Evolutionary conservation across 2,888 invertebrate species (phyloP).

Genomic region (Psococerastis gibbosa): DNA sequence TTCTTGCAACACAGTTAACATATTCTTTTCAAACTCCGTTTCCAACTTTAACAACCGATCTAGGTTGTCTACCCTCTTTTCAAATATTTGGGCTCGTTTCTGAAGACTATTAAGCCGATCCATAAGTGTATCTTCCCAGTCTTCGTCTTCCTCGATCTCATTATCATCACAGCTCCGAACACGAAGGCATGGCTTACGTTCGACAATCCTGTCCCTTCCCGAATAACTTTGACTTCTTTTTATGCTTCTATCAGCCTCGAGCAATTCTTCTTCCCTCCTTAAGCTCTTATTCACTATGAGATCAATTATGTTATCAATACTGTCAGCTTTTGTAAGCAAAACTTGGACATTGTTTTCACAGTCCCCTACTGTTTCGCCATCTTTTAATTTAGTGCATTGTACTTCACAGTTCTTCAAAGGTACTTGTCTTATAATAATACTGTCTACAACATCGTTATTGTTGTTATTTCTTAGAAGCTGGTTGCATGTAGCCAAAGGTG

Average conservation of each 20-base stretch:
- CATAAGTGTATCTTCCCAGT: background rate
- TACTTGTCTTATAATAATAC: background rate
- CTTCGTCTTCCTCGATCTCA: background rate
- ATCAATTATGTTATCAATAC: slow-evolving; percentile 8
- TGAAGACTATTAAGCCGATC: slow-evolving; percentile 1
- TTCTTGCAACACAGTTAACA: slow-evolving; percentile 1
- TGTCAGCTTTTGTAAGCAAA: slow-evolving; percentile 1
- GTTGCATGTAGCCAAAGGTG: background rate
- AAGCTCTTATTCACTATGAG: slow-evolving; percentile 5
- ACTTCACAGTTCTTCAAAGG: slow-evolving; percentile 1
- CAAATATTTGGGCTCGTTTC: background rate
- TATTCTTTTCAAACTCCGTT: slow-evolving; percentile 5
- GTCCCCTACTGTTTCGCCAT: background rate
- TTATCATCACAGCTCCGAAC: slow-evolving; percentile 4
- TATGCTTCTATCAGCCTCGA: background rate
- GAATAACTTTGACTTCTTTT: background rate
- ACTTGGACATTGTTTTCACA: background rate
- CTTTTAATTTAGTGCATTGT: background rate
- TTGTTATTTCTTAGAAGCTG: slow-evolving; percentile 2
- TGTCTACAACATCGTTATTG: background rate
- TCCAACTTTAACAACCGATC: background rate
- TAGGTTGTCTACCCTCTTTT: background rate
- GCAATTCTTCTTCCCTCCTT: slow-evolving; percentile 1
- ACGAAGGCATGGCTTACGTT: background rate
- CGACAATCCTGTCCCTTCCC: background rate